Evolutionary conservation across 2,888 invertebrate species (phyloP).

Genomic region (Metellina segmentata): DNA sequence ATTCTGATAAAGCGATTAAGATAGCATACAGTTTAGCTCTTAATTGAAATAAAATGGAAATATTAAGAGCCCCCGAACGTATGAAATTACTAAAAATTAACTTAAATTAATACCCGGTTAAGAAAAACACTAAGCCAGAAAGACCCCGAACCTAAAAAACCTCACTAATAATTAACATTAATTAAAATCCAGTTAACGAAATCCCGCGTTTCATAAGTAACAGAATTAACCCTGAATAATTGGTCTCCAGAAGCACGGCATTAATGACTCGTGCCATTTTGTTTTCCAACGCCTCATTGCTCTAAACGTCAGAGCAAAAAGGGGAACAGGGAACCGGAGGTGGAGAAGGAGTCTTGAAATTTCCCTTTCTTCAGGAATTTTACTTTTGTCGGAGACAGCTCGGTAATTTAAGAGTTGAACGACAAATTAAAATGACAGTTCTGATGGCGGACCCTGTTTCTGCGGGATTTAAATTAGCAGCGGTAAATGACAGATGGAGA

Average conservation of each 20-base stretch:
- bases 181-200: slow-evolving; percentile 16
- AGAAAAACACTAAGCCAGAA: background rate
- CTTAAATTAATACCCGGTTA: background rate
- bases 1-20: too few relatives aligned
- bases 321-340: background rate
- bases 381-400: slow-evolving; percentile 63
- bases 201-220: slow-evolving; percentile 39
- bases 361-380: slow-evolving; percentile 51
- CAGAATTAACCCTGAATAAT: slow-evolving; percentile 54
- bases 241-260: slow-evolving; percentile 9
- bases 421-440: slow-evolving; percentile 76
- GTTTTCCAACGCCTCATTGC: background rate
- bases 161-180: background rate
- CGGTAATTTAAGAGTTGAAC: slow-evolving; percentile 75
- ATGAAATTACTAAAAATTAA: background rate
- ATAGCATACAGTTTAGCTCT: too few relatives aligned
- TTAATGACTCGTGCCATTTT: slow-evolving; percentile 39
- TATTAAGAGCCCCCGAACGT: background rate
- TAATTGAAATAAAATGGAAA: background rate
- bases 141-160: background rate
- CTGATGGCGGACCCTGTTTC: slow-evolving; percentile 62
- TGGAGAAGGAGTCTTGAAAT: slow-evolving; percentile 3
- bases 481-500: slow-evolving; percentile 75
- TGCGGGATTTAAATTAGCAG: slow-evolving; percentile 74
- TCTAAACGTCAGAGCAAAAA: slow-evolving; percentile 29